phyloP scores from a whole-genome alignment of 2,113 vertebrate species.

The Lophotis ruficrista region DNA sequence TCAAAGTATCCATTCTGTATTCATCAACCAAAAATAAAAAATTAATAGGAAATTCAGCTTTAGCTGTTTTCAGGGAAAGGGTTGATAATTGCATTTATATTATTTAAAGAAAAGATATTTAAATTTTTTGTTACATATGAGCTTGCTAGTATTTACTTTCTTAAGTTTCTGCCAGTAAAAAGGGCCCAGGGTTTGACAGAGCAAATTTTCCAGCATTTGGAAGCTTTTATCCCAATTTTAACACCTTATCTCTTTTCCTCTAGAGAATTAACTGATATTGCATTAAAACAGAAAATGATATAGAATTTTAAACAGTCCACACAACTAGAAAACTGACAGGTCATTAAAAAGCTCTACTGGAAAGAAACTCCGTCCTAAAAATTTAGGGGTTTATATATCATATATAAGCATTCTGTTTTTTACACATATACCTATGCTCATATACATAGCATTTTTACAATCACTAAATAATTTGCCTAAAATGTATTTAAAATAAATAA shows the following conservation, averaged over 20 bases:
- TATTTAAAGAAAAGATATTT: slow-evolving; percentile 63
- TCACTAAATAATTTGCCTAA: slow-evolving; percentile 2
- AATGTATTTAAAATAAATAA: slow-evolving; percentile 47
- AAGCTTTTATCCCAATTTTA: slow-evolving; percentile 76
- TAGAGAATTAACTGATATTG: slow-evolving; percentile 70
- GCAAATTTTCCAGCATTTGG: slow-evolving; percentile 71
- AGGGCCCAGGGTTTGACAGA: slow-evolving; percentile 60
- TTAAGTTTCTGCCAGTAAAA: slow-evolving; percentile 53
- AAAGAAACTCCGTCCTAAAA: background rate
- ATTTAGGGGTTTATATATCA: background rate
- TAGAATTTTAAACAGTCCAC: slow-evolving; percentile 50
- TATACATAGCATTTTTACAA: background rate
- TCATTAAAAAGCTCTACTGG: background rate
- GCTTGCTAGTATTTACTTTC: slow-evolving; percentile 66
- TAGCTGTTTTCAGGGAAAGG: slow-evolving; percentile 35
- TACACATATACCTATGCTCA: background rate
- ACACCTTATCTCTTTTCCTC: slow-evolving; percentile 73
- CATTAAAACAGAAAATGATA: slow-evolving; percentile 54
- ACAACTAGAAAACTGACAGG: slow-evolving; percentile 19
- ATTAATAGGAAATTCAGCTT: slow-evolving; percentile 38
- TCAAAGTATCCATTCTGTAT: background rate
- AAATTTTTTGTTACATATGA: slow-evolving; percentile 47
- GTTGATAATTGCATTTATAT: slow-evolving; percentile 65
- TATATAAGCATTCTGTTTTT: background rate
- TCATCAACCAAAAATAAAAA: background rate